Percentiles rank a stretch among this genome's conserved stretches.
These are phyloP conservation scores for Rhinatrema bivittatum DNA, from an alignment of 2,797 vertebrate species.

Conservation along the genomic window DNA sequence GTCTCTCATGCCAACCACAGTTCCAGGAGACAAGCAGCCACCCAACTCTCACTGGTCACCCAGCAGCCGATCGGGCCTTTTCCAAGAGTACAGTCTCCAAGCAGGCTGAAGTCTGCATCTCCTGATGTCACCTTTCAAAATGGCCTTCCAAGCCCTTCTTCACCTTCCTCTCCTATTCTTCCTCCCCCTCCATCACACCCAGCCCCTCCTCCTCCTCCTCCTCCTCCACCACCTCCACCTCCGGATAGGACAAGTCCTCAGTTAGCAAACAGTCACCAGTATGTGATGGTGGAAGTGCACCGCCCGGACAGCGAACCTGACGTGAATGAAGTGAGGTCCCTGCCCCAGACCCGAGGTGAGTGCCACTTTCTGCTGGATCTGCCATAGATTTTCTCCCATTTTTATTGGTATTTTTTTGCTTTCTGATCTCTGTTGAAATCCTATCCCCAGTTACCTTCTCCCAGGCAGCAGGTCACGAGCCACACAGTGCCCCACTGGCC, in stretches of 20 bases:
- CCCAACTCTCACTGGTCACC: conserved; percentile 66
- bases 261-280: conserved; percentile 63
- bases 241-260: conserved; percentile 22
- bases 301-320: conserved; percentile 86
- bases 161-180: conserved; percentile 20
- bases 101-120: conserved; percentile 40
- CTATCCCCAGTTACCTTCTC: too few relatives aligned
- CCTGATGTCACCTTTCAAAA: conserved; percentile 11
- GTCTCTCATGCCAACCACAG: conserved; percentile 25
- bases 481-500: too few relatives aligned
- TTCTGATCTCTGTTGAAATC: too few relatives aligned
- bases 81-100: conserved; percentile 84
- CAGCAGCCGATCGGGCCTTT: conserved; percentile 80
- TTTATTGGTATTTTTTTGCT: too few relatives aligned
- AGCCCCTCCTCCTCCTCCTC: conserved; percentile 19
- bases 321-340: conserved; percentile 85
- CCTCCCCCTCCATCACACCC: conserved; percentile 25
- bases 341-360: conserved; percentile 87
- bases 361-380: not conserved
- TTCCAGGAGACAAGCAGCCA: conserved; percentile 40
- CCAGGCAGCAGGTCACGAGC: too few relatives aligned
- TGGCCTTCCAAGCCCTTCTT: too few relatives aligned
- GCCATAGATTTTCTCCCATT: too few relatives aligned
- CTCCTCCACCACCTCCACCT: conserved; percentile 20
- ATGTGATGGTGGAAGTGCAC: conserved; percentile 92